Conservation (phyloP, 2,797 vertebrate genomes). For the Leptodactylus fallax region DNA sequence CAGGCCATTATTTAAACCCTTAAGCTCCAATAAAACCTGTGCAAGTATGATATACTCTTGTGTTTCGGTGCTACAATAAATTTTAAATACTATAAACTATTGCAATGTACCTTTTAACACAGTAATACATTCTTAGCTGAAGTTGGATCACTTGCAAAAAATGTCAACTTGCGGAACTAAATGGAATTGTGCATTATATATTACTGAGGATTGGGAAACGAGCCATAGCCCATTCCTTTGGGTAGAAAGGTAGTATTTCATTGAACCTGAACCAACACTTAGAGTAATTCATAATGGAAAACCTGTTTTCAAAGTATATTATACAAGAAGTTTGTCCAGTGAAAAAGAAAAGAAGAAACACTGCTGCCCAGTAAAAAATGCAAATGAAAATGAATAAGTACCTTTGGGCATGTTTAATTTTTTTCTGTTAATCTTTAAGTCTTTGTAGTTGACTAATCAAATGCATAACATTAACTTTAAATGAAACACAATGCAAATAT, state of each 20-base stretch:
- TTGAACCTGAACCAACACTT: constrained; percentile 12
- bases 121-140: constrained; percentile 61
- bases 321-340: neutral
- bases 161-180: constrained; percentile 51
- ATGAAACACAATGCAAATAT: neutral
- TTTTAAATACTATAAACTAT: constrained; percentile 63
- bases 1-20: constrained; percentile 63
- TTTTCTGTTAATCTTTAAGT: neutral
- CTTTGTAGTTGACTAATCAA: neutral
- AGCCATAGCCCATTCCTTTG: constrained; percentile 52
- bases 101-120: constrained; percentile 61
- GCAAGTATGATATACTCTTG: constrained; percentile 60
- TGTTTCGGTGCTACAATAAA: constrained; percentile 57
- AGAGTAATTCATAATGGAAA: constrained; percentile 8
- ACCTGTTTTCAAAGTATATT: constrained; percentile 10
- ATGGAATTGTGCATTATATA: constrained; percentile 55
- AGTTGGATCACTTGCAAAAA: constrained; percentile 54
- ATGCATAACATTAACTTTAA: neutral
- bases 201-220: constrained; percentile 55
- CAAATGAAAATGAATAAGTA: neutral
- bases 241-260: constrained; percentile 49
- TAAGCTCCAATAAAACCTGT: constrained; percentile 61
- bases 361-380: neutral
- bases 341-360: neutral
- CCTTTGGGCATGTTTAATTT: neutral